Base-by-base conservation (phyloP, 53 echinoderm and acorn worm genomes). In the Antedon mediterranea region DNA sequence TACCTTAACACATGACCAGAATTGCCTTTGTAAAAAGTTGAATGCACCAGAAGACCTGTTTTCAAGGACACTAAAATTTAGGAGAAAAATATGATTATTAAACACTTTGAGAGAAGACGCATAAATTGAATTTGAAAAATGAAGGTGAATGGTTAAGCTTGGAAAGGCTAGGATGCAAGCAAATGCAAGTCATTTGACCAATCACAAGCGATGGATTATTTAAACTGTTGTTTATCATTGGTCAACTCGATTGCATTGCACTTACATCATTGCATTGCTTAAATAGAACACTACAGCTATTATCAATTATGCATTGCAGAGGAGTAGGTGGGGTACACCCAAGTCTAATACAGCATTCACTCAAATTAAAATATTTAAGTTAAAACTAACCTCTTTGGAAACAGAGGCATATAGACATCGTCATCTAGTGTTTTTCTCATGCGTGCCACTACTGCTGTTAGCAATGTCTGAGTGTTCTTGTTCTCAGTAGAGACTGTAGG, bases 1-100 rank as follows among this genome's bases (percentile, higher is more conserved):
- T 73, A 94, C 97, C 97, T 97, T 97, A 23, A 92, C 87, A 86
- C 91, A 89, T 0, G 92, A 92, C 97, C 97, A 97, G 72, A 97
- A 97, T 86, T 97, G 97, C 43, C 97, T 97, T 77, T 97, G 97
- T 71, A 92, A 31, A 70, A 97, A 97, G 30, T 31, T 71, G 75
- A 80, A 82, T 30, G 97, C 90, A 43, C 89, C 92, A 0, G 78
- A 79, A 0, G 88, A 80, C 72, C 92, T 97, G 83, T 91, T 88
- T 32, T 88, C 91, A 28, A 97, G 73, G 82, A 92, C 87, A n/a
- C 97, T 97, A 75, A 20, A 57, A 57, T 6, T 11, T 23, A 57
- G 23, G 57, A 37, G 11, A 37, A 6, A 37, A 37, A n/a, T n/a
- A 37, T 6, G 37, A 37, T 37, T 4, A 37, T 37, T 6, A 37